Conservation (phyloP, 2,888 invertebrate genomes). For the Automeris io region DNA sequence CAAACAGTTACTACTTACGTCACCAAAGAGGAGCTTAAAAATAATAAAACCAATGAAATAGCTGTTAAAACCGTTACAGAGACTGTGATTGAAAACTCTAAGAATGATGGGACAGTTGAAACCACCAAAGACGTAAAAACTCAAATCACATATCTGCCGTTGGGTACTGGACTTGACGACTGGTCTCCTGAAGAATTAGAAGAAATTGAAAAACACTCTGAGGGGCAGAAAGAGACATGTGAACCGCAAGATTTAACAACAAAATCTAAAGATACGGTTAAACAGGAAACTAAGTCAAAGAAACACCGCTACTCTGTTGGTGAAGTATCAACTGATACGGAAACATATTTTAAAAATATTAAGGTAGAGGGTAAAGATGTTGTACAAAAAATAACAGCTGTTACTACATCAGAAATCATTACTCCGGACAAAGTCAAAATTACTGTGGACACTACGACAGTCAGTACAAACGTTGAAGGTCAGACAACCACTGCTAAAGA, state of each 20-base stretch:
- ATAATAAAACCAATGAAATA: slow-evolving; percentile 50
- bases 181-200: slow-evolving; percentile 65
- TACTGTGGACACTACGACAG: slow-evolving; percentile 67
- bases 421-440: slow-evolving; percentile 68
- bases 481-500: slow-evolving; percentile 69
- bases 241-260: slow-evolving; percentile 32
- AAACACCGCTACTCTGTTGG: slow-evolving; percentile 66
- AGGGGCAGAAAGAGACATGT: slow-evolving; percentile 34
- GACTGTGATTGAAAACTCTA: slow-evolving; percentile 63
- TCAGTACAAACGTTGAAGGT: slow-evolving; percentile 63
- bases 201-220: slow-evolving; percentile 51
- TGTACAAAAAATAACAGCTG: slow-evolving; percentile 66
- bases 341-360: slow-evolving; percentile 61
- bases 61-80: slow-evolving; percentile 67
- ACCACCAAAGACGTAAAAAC: slow-evolving; percentile 68
- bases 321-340: slow-evolving; percentile 65
- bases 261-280: slow-evolving; percentile 29
- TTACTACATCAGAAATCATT: slow-evolving; percentile 68
- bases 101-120: slow-evolving; percentile 59
- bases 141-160: slow-evolving; percentile 67
- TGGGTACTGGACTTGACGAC: slow-evolving; percentile 62
- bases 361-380: slow-evolving; percentile 65
- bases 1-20: slow-evolving; percentile 60
- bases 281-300: slow-evolving; percentile 38
- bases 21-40: slow-evolving; percentile 64